Conservation (phyloP, 2,113 vertebrate genomes). For the Halcyon senegalensis region DNA sequence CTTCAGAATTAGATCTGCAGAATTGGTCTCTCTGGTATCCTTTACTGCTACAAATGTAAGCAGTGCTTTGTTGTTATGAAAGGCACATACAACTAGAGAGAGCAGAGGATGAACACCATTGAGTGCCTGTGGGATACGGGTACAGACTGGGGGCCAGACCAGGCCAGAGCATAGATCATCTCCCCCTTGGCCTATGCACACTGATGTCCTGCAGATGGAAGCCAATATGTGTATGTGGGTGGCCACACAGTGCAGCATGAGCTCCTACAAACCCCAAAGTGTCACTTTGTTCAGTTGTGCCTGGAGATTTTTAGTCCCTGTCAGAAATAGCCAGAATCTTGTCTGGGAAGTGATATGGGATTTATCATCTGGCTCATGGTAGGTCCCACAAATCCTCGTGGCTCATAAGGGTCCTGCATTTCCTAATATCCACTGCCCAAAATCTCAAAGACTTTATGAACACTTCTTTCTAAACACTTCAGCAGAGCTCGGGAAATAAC, state of each 20-base stretch:
- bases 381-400: background rate
- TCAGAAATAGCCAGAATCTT: background rate
- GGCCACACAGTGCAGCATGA: background rate
- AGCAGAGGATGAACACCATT: background rate
- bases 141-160: background rate
- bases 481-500: background rate
- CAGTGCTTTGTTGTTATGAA: background rate
- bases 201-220: background rate
- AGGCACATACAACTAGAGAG: background rate
- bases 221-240: background rate
- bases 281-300: background rate
- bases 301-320: background rate
- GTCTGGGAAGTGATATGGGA: background rate
- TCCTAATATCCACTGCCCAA: background rate
- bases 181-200: background rate
- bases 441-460: background rate
- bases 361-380: fast-evolving
- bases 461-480: background rate
- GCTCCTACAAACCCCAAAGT: background rate
- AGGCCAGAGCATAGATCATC: background rate
- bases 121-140: background rate
- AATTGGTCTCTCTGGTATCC: background rate
- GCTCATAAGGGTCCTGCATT: background rate
- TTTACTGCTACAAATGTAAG: background rate
- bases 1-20: background rate